Conservation (phyloP, 2,888 invertebrate species). For the Melipona beecheii region DNA sequence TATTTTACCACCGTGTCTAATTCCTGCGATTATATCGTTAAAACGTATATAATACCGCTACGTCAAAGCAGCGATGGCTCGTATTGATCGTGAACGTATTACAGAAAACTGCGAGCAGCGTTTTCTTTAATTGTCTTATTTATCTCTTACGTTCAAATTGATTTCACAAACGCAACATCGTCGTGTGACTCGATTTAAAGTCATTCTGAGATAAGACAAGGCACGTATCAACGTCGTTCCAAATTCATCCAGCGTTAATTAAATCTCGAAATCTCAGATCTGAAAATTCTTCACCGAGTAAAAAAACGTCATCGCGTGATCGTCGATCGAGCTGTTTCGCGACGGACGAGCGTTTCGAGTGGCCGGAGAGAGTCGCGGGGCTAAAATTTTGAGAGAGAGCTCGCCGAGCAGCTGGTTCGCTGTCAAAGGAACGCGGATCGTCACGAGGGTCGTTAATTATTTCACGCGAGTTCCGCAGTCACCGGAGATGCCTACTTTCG, state of each 20-base stretch:
- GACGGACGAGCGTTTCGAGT: conserved; percentile 75
- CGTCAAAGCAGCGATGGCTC: neutral
- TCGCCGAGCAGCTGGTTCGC: conserved; percentile 22
- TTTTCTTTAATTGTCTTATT: too few relatives aligned
- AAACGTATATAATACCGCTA: too few relatives aligned
- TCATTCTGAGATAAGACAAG: too few relatives aligned
- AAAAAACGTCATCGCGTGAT: neutral
- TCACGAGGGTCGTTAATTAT: conserved; percentile 81
- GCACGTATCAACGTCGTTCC: too few relatives aligned
- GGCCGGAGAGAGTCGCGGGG: conserved; percentile 56
- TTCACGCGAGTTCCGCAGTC: conserved; percentile 77
- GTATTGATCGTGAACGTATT: neutral
- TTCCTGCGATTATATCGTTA: neutral
- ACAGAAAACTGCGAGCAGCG: neutral
- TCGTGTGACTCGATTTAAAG: too few relatives aligned
- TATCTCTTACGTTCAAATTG: too few relatives aligned
- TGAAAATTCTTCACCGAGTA: neutral
- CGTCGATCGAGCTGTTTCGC: conserved; percentile 53
- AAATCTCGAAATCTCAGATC: neutral
- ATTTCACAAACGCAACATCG: too few relatives aligned
- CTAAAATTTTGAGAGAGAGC: conserved; percentile 71
- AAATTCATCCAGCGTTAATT: neutral
- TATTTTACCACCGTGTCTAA: neutral
- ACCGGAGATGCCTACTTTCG: conserved; percentile 68
- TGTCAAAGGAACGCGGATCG: conserved; percentile 33